Evolutionary conservation across 2,797 vertebrate genomes (phyloP).

Genomic region (Ptychobarbus kaznakovi): DNA sequence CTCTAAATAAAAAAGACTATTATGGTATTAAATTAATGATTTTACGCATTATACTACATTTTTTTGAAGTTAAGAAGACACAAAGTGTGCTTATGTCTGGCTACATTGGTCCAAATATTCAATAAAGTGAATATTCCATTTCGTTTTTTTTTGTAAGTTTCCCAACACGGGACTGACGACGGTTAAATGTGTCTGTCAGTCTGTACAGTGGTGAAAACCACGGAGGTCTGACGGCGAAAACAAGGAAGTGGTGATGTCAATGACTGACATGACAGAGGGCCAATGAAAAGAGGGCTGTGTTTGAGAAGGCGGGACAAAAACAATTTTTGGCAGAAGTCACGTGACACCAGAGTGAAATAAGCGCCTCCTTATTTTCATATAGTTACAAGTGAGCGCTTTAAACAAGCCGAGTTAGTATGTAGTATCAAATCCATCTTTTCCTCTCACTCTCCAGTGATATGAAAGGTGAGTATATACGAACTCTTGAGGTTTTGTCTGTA

Average conservation of each 20-base stretch:
- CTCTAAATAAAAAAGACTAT: background rate
- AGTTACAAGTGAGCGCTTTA: constrained; percentile 39
- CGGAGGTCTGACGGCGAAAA: background rate
- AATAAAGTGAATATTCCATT: background rate
- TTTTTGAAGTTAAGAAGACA: background rate
- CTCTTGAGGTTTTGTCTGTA: background rate
- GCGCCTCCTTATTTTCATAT: constrained; percentile 61
- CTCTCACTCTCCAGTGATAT: constrained; percentile 48
- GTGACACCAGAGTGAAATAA: constrained; percentile 55
- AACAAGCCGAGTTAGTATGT: constrained; percentile 33
- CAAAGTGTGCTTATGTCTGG: background rate
- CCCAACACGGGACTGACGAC: background rate
- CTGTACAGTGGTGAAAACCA: background rate
- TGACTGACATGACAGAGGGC: constrained; percentile 1
- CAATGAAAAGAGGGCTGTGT: constrained; percentile 13
- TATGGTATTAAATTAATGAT: background rate
- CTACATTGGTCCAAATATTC: background rate
- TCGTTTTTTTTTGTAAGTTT: background rate
- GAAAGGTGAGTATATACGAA: constrained; percentile 49
- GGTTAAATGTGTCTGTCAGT: background rate
- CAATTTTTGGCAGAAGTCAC: constrained; percentile 48
- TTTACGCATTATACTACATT: background rate
- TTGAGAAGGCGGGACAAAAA: constrained; percentile 54
- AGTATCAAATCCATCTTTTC: constrained; percentile 27
- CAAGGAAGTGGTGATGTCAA: constrained; percentile 1